phyloP scores from a whole-genome alignment of 35 echinoderm and acorn worm species.

The Patiria miniata region DNA sequence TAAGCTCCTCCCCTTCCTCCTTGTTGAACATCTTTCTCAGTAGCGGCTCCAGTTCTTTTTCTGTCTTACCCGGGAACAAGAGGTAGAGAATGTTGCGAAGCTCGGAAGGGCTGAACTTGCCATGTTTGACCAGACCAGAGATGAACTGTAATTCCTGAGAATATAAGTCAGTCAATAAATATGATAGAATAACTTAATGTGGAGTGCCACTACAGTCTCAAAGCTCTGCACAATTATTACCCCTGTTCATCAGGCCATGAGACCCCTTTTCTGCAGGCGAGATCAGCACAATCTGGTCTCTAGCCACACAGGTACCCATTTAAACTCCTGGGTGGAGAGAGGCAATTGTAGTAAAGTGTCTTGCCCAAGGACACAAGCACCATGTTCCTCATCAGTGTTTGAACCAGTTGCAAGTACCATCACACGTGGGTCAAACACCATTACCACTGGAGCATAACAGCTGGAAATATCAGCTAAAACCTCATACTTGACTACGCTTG shows the following conservation, averaged over 20 bases:
- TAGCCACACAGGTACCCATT: too few species aligned
- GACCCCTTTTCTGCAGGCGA: too few species aligned
- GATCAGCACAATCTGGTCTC: too few species aligned
- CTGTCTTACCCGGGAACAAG: constrained; percentile 70
- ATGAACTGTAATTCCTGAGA: constrained; percentile 79
- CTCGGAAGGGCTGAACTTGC: constrained; percentile 59
- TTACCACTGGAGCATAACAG: not conserved
- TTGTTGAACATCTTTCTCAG: constrained; percentile 59
- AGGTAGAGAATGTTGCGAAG: constrained; percentile 68
- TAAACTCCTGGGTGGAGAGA: too few species aligned
- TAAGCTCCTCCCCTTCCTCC: constrained; percentile 37
- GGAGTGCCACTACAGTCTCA: not conserved
- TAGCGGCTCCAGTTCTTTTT: constrained; percentile 45
- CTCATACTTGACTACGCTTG: too few species aligned
- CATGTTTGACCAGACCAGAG: constrained; percentile 70
- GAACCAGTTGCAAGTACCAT: too few species aligned
- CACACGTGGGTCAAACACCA: too few species aligned
- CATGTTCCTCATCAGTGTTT: too few species aligned
- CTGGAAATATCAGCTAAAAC: not conserved
- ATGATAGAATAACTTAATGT: not conserved
- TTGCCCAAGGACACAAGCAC: too few species aligned
- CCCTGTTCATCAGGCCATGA: too few species aligned
- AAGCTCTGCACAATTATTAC: not conserved
- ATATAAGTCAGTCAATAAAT: too few species aligned
- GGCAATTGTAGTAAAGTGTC: too few species aligned